Conservation (phyloP, 2,888 invertebrate genomes). For the Artemia sinica region DNA sequence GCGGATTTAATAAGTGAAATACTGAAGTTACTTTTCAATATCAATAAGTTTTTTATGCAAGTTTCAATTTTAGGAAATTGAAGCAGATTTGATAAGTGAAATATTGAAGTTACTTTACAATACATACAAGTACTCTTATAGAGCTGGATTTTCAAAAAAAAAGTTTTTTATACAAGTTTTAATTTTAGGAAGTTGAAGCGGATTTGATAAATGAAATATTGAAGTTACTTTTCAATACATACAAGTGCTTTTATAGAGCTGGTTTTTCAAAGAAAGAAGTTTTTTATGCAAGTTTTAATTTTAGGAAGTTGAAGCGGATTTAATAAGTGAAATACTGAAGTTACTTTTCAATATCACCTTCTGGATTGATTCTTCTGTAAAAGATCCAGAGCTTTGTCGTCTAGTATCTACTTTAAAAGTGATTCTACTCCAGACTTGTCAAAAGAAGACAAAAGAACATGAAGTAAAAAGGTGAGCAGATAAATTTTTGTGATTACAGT, state of each 20-base stretch:
- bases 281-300: neutral
- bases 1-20: neutral
- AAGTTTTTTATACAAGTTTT: neutral
- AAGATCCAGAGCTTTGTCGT: neutral
- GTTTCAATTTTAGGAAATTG: no score
- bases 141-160: no score
- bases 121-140: no score
- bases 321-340: neutral
- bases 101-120: no score
- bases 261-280: neutral
- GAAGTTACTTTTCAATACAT: neutral
- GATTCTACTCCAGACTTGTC: neutral
- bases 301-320: constrained; percentile 2
- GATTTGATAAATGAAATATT: neutral
- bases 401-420: neutral
- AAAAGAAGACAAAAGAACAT: no score
- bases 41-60: neutral
- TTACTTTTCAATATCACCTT: neutral
- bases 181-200: constrained; percentile 1
- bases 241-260: no score
- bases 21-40: neutral
- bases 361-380: neutral
- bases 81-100: no score
- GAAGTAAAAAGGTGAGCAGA: no score
- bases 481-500: no score